A percentile compares a stretch with the other conserved stretches of the same genome.
Conservation (phyloP, 2,888 invertebrate species). For the Nasonovia ribisnigri region DNA sequence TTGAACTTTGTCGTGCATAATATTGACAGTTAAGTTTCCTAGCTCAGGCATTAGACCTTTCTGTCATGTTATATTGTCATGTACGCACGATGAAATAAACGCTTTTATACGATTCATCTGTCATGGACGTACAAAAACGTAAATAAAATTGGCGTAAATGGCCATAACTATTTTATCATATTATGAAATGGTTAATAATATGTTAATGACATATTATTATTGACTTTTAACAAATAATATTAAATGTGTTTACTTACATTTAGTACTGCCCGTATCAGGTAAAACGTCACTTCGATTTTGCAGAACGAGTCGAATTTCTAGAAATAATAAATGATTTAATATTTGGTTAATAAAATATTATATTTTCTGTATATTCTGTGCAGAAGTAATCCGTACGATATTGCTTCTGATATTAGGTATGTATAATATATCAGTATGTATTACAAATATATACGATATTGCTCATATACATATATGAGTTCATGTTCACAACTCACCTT, state of each 20-base stretch:
- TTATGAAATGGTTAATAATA: not conserved
- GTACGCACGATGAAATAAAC: not conserved
- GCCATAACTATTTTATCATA: not conserved
- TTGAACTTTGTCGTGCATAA: not conserved
- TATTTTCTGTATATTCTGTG: not conserved
- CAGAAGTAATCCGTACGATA: not conserved
- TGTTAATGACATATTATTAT: not conserved
- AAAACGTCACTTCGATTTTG: slow-evolving; percentile 83
- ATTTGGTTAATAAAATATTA: not conserved
- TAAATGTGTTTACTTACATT: slow-evolving; percentile 77
- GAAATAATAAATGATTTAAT: slow-evolving; percentile 69
- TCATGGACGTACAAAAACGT: not conserved
- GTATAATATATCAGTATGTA: no score
- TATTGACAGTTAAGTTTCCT: not conserved
- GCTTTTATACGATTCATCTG: not conserved
- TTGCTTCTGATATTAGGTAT: not conserved
- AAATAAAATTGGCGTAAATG: not conserved
- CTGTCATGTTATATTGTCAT: not conserved
- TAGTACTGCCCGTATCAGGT: slow-evolving; percentile 79
- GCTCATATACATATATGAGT: not conserved
- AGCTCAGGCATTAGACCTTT: not conserved
- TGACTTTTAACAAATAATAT: not conserved
- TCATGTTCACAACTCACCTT: slow-evolving; percentile 74
- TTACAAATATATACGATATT: not conserved
- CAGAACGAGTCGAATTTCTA: slow-evolving; percentile 85